phyloP scores from a whole-genome alignment of 2,113 vertebrate genomes.

The Lepus americanus region DNA sequence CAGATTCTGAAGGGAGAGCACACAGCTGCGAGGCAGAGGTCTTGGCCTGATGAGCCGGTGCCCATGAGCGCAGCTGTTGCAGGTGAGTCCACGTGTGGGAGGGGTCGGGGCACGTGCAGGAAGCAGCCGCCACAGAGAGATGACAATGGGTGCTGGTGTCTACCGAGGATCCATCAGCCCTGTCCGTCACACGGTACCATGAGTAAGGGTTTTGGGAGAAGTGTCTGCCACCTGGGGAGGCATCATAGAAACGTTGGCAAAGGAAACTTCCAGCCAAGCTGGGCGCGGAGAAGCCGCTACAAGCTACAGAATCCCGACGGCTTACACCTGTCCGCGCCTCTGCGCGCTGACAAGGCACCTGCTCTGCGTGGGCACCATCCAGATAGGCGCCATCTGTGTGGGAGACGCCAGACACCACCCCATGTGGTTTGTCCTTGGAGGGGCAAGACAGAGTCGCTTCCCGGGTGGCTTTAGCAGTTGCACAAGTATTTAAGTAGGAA shows the following conservation, averaged over 20 bases:
- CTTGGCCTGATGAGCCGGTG: rapidly evolving
- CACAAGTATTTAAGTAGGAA: not conserved
- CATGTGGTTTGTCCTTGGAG: not conserved
- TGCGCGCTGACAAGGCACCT: not conserved
- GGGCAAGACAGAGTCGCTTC: not conserved
- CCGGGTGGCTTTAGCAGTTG: not conserved
- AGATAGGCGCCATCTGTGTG: not conserved
- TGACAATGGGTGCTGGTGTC: rapidly evolving
- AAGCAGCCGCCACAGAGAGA: rapidly evolving
- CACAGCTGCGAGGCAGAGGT: rapidly evolving
- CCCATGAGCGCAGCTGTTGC: rapidly evolving
- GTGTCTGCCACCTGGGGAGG: not conserved
- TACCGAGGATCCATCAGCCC: rapidly evolving
- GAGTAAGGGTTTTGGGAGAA: not conserved
- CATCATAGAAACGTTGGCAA: not conserved
- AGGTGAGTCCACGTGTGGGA: not conserved
- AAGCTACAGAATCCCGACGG: too few species aligned
- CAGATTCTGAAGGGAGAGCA: not conserved
- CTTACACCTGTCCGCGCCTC: not conserved
- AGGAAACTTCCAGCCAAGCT: not conserved
- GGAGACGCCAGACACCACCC: not conserved
- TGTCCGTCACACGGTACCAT: rapidly evolving
- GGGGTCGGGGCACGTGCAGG: rapidly evolving
- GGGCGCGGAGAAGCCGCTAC: not conserved
- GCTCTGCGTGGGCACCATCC: not conserved